Conservation (phyloP, 2,797 vertebrate genomes). For the Anguilla obscura region DNA sequence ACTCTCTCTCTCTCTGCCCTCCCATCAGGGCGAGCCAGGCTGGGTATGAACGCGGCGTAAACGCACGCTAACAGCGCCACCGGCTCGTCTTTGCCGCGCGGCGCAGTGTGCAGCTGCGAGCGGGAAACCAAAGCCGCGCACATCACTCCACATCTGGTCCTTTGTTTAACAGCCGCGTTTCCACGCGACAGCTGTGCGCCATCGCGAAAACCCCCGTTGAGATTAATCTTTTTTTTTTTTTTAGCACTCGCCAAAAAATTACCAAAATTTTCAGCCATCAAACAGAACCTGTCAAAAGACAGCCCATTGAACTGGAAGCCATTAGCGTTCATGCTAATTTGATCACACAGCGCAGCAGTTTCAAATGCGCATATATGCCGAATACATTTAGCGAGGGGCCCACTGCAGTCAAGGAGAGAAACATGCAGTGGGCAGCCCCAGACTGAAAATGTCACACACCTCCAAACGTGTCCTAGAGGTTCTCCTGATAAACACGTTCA, state of each 20-base stretch:
- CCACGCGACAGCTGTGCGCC: not conserved
- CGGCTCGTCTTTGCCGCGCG: not conserved
- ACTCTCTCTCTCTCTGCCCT: constrained; percentile 36
- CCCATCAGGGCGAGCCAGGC: constrained; percentile 37
- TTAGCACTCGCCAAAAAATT: not conserved
- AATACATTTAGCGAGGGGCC: not conserved
- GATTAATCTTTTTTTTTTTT: not conserved
- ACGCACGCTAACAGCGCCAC: not conserved
- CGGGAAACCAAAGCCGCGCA: not conserved
- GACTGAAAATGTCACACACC: not conserved
- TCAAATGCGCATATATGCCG: not conserved
- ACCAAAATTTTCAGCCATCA: not conserved
- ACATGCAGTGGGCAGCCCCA: not conserved
- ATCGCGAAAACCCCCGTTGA: not conserved
- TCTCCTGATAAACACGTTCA: not conserved
- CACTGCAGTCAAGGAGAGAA: not conserved
- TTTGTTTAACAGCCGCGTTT: not conserved
- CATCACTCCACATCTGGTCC: not conserved
- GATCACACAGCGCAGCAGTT: not conserved
- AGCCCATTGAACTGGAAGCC: not conserved
- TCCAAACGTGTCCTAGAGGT: not conserved
- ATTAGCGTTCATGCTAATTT: not conserved
- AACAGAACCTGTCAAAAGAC: constrained; percentile 1
- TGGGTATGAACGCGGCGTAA: not conserved
- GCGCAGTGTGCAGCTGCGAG: not conserved